phyloP scores from a whole-genome alignment of 1,140 invertebrate species.

The Centruroides vittatus region DNA sequence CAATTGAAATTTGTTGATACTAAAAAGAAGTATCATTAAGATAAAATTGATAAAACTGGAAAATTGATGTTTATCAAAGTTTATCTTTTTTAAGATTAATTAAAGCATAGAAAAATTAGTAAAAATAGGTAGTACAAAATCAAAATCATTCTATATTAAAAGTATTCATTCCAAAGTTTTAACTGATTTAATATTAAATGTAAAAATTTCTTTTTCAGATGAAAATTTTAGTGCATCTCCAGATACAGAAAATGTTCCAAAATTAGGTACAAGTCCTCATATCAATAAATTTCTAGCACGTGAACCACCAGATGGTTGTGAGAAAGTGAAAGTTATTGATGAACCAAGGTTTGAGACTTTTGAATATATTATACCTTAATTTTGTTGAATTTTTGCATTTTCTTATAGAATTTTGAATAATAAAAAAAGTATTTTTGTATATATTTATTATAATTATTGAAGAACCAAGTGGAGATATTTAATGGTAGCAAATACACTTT shows the following conservation, averaged over 20 bases:
- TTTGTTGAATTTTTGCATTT: neutral
- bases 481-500: too few species aligned
- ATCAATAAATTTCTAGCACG: constrained; percentile 68
- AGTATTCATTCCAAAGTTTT: too few species aligned
- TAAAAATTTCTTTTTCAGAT: neutral
- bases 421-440: neutral
- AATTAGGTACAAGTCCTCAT: constrained; percentile 55
- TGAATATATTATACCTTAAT: neutral
- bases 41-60: too few species aligned
- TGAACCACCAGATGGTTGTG: constrained; percentile 76
- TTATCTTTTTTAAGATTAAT: too few species aligned
- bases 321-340: constrained; percentile 52
- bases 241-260: constrained; percentile 19
- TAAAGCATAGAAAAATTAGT: too few species aligned
- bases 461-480: too few species aligned
- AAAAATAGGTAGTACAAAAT: too few species aligned
- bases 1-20: too few species aligned
- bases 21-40: too few species aligned
- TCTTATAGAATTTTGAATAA: neutral
- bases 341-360: constrained; percentile 38
- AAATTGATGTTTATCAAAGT: too few species aligned
- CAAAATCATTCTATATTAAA: too few species aligned
- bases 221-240: constrained; percentile 13
- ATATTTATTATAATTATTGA: neutral
- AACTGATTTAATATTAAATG: too few species aligned